Base-by-base conservation (phyloP, 2,888 invertebrate species). In the Lacanobia wlatinum region DNA sequence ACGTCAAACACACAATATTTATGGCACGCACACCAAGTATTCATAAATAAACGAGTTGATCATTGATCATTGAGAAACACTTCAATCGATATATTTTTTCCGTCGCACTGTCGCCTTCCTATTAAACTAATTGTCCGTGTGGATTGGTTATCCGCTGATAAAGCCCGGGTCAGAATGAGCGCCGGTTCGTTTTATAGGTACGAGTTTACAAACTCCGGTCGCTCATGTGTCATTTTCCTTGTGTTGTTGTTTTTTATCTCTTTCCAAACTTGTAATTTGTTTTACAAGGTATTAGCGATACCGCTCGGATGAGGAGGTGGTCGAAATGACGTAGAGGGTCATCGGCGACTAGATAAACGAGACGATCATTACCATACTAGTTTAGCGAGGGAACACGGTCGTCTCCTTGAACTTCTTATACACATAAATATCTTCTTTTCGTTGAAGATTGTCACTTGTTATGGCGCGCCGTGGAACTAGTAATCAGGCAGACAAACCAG, bases 281-380 rank as follows among this genome's bases (percentile, higher is more conserved):
- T 65, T 78, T 69, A 64, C 74, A 67, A 76, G 70, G 48, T 68
- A 74, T 81, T 73, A 72, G 60, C 58, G 80, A 65, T 77, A 83
- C 73, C 68, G 71, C 72, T 80, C 59, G 66, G 50, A 69, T 65
- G 78, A 76, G 69, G 68, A 83, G 76, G 78, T 84, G 79, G 70
- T 80, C 78, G n/a, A 73, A 77, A 58, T 84, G 82, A 84, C 84
- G 76, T 75, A 68, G 70, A 64, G 58, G 73, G 79, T 87, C 84
- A 84, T 80, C 84, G 76, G 68, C 78, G 78, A 83, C 80, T 84
- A 82, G 87, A 84, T 86, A 86, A 86, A 82, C 78, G 71, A 87
- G 78, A 68, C 76, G 61, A 76, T 83, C 73, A 86, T 87, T 88
- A 86, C 62, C 85, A 87, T 87, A 90, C 89, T 84, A 84, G 89